Percentiles rank a stretch among this genome's conserved stretches.
Evolutionary conservation across 2,888 invertebrate species (phyloP).

Genomic region (Myopa tessellatipennis): DNA sequence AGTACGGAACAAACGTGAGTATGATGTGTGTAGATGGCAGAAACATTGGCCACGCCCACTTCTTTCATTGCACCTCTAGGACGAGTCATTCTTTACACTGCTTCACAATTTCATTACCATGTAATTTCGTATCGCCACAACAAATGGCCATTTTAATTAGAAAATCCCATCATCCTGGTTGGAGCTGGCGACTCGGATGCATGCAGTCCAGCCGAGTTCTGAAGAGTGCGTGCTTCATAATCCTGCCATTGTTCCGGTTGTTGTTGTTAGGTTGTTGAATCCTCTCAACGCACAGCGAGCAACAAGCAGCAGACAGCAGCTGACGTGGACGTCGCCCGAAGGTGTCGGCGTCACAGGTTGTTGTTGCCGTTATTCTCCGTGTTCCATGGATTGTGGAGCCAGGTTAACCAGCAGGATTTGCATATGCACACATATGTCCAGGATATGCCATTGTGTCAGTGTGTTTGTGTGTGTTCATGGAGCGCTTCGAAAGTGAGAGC

Average conservation of each 20-base stretch:
- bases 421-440: not conserved
- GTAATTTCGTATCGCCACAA: slow-evolving; percentile 46
- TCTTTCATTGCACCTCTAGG: too few species aligned
- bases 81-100: slow-evolving; percentile 33
- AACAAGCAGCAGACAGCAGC: not conserved
- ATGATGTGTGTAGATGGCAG: too few species aligned
- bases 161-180: slow-evolving; percentile 23
- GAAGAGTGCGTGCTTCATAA: not conserved
- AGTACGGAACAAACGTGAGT: too few species aligned
- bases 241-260: not conserved
- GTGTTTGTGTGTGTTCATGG: not conserved
- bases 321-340: not conserved
- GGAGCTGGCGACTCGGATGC: slow-evolving; percentile 3
- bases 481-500: too few species aligned
- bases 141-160: slow-evolving; percentile 44
- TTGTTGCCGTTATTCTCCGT: not conserved
- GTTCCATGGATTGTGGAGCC: not conserved
- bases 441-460: not conserved
- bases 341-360: not conserved
- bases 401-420: not conserved
- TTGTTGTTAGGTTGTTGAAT: not conserved
- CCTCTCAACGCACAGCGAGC: not conserved
- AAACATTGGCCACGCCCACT: too few species aligned
- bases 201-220: not conserved
- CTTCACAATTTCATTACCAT: slow-evolving; percentile 42